Conservation (phyloP, 1,140 invertebrate genomes). For the Hylaeus volcanicus region DNA sequence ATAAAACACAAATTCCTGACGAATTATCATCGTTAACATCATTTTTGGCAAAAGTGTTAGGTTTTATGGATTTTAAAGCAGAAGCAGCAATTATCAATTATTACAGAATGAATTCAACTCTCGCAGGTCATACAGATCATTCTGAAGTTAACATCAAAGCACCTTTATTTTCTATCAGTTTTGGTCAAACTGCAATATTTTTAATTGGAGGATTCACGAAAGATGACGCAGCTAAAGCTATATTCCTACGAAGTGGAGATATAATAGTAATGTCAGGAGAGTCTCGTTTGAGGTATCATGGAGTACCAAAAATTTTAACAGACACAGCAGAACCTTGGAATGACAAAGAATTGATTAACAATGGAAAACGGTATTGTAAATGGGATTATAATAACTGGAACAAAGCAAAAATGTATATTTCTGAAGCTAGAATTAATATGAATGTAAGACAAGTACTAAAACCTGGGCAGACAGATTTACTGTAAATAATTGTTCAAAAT, state of each 20-base stretch:
- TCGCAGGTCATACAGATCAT: slow-evolving; percentile 95
- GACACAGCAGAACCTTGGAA: slow-evolving; percentile 79
- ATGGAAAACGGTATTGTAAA: slow-evolving; percentile 40
- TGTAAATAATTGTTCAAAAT: slow-evolving; percentile 52
- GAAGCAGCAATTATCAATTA: slow-evolving; percentile 97
- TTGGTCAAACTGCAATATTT: slow-evolving; percentile 93
- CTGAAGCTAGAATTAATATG: slow-evolving; percentile 86
- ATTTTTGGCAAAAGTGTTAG: slow-evolving; percentile 83
- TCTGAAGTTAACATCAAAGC: slow-evolving; percentile 92
- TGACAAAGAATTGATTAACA: slow-evolving; percentile 48
- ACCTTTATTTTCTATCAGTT: slow-evolving; percentile 94
- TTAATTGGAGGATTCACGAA: slow-evolving; percentile 88
- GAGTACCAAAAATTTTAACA: slow-evolving; percentile 88
- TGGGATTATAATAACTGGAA: slow-evolving; percentile 78
- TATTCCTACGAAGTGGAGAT: slow-evolving; percentile 90
- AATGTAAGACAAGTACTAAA: slow-evolving; percentile 88
- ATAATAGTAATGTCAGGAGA: slow-evolving; percentile 90
- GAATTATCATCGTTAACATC: slow-evolving; percentile 85
- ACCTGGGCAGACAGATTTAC: slow-evolving; percentile 73
- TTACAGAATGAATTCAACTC: slow-evolving; percentile 94
- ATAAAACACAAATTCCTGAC: slow-evolving; percentile 85
- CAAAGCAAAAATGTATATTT: slow-evolving; percentile 82
- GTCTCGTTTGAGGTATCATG: slow-evolving; percentile 90
- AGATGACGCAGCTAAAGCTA: slow-evolving; percentile 84
- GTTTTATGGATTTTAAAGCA: slow-evolving; percentile 85